These are phyloP conservation scores for Cottus gobio DNA, from an alignment of 2,113 vertebrate genomes.

Conservation along the genomic window DNA sequence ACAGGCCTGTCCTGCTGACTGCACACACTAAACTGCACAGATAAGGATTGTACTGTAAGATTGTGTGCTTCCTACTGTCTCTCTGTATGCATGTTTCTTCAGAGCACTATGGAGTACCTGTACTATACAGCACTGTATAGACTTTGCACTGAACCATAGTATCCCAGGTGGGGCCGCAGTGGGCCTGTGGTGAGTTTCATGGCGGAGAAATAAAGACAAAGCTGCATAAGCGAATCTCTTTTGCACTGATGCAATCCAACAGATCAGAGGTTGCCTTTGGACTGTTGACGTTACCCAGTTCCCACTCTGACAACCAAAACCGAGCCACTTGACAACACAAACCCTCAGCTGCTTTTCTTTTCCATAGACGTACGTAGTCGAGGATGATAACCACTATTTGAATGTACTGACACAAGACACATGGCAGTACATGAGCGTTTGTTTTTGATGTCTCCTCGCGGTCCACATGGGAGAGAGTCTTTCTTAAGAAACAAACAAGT, in stretches of 20 bases:
- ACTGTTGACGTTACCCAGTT: constrained; percentile 58
- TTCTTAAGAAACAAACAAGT: constrained; percentile 33
- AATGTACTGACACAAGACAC: constrained; percentile 70
- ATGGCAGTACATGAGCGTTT: constrained; percentile 39
- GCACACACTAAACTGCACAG: constrained; percentile 76
- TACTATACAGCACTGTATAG: constrained; percentile 81
- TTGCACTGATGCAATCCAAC: constrained; percentile 81
- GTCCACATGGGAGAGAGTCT: constrained; percentile 38
- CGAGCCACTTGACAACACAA: constrained; percentile 66
- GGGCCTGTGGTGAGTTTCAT: constrained; percentile 25
- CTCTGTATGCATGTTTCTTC: constrained; percentile 83
- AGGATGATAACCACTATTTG: constrained; percentile 66
- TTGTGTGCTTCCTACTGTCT: constrained; percentile 80
- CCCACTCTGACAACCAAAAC: constrained; percentile 68
- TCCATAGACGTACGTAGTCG: constrained; percentile 31
- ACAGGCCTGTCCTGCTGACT: constrained; percentile 54
- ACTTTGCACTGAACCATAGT: constrained; percentile 84
- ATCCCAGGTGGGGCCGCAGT: constrained; percentile 60
- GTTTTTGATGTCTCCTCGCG: constrained; percentile 40
- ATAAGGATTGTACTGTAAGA: constrained; percentile 81
- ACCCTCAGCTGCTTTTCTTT: constrained; percentile 69
- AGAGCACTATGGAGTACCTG: constrained; percentile 80
- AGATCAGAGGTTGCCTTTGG: constrained; percentile 74
- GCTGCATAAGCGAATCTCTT: constrained; percentile 66
- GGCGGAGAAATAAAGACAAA: constrained; percentile 52